Percentiles rank a stretch among this genome's conserved stretches.
These are phyloP conservation scores for Eutolmus rufibarbis DNA, from an alignment of 2,888 invertebrate genomes.

Conservation along the genomic window DNA sequence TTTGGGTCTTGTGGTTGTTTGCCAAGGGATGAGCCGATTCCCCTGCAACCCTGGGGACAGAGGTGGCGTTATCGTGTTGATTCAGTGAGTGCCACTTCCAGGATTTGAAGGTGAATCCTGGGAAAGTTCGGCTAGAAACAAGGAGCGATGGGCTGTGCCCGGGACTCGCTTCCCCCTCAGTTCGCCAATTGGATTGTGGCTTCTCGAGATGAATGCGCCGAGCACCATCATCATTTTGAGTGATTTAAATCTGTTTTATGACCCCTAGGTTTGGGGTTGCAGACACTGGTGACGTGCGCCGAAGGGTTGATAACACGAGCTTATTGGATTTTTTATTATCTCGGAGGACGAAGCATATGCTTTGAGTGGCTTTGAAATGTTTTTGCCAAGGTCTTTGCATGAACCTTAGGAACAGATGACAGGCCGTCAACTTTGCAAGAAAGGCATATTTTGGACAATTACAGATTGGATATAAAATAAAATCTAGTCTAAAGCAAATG, in stretches of 20 bases:
- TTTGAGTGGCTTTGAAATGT: constrained; percentile 5
- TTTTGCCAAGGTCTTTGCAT: background rate
- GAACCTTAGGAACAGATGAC: background rate
- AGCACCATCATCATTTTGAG: constrained; percentile 44
- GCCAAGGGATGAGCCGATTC: constrained; percentile 42
- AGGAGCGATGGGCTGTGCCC: background rate
- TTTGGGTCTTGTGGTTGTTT: constrained; percentile 46
- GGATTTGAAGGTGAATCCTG: constrained; percentile 19
- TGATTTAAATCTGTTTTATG: constrained; percentile 47
- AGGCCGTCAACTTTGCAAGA: background rate
- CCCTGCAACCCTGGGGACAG: background rate
- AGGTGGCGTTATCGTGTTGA: constrained; percentile 51
- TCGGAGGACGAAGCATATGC: constrained; percentile 15
- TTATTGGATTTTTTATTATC: constrained; percentile 36
- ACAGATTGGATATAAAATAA: background rate
- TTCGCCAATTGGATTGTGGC: constrained; percentile 32
- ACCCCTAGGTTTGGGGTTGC: background rate
- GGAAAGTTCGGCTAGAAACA: background rate
- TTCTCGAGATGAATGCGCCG: constrained; percentile 19
- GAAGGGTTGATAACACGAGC: constrained; percentile 36
- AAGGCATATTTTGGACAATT: background rate
- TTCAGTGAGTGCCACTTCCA: constrained; percentile 48
- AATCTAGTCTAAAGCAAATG: background rate
- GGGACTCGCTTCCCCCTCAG: background rate
- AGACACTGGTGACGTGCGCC: background rate